A percentile compares a stretch with the other conserved stretches of the same genome.
Conservation (phyloP, 1,140 invertebrate genomes). For the Thaumatotibia leucotreta region DNA sequence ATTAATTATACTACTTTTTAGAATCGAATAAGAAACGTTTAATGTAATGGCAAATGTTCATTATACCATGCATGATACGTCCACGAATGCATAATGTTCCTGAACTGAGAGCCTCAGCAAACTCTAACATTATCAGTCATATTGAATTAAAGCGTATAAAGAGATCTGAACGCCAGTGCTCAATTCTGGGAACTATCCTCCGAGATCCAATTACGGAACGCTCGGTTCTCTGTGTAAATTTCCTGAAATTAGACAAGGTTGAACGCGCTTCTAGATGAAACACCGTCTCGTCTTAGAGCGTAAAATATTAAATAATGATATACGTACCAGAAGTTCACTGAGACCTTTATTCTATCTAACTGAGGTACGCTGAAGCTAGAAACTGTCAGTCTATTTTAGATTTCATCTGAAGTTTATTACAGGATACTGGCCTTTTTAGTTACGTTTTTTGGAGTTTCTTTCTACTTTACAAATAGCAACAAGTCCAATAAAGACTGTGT, state of each 20-base stretch:
- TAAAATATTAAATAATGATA: constrained; percentile 37
- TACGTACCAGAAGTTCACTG: not conserved
- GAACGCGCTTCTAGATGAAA: constrained; percentile 29
- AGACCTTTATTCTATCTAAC: not conserved
- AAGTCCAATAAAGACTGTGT: not conserved
- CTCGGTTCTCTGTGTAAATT: constrained; percentile 25
- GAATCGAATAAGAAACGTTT: not conserved
- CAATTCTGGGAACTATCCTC: constrained; percentile 27
- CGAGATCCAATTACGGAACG: constrained; percentile 31
- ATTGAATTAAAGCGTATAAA: constrained; percentile 15
- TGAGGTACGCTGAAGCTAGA: not conserved
- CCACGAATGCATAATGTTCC: not conserved
- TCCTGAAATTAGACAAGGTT: constrained; percentile 35
- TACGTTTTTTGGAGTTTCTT: not conserved
- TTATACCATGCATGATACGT: not conserved
- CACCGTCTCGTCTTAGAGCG: constrained; percentile 24
- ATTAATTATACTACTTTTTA: not conserved
- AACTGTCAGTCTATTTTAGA: not conserved
- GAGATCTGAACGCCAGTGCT: constrained; percentile 20
- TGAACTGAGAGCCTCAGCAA: not conserved
- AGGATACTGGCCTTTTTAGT: not conserved
- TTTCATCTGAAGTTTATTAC: not conserved
- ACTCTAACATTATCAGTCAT: constrained; percentile 9
- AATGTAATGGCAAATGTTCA: not conserved
- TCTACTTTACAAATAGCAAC: not conserved